Conservation (phyloP, 2,888 invertebrate genomes). For the Nomada flava region DNA sequence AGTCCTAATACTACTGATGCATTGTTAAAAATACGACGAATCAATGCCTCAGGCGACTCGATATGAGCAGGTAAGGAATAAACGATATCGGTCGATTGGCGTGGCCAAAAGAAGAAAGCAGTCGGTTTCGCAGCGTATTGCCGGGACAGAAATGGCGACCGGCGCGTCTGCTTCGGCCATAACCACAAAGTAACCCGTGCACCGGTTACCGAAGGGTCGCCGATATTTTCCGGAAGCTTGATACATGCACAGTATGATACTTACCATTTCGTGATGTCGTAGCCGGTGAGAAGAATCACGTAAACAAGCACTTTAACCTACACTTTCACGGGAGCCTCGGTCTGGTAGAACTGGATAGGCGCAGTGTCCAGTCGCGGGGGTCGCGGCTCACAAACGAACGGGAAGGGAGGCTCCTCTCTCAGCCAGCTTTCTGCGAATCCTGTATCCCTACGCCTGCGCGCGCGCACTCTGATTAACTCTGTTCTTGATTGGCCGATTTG, state of each 20-base stretch:
- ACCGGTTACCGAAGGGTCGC: constrained; percentile 51
- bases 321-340: constrained; percentile 80
- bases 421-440: constrained; percentile 66
- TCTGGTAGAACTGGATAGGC: constrained; percentile 80
- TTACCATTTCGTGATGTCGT: constrained; percentile 81
- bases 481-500: constrained; percentile 55
- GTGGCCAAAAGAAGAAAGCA: constrained; percentile 58
- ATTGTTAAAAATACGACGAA: constrained; percentile 15
- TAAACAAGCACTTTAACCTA: constrained; percentile 81
- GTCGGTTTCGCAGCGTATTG: constrained; percentile 67
- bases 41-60: background rate
- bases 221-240: constrained; percentile 39
- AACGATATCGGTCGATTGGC: constrained; percentile 32
- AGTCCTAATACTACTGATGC: background rate
- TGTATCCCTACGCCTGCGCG: constrained; percentile 78
- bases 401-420: constrained; percentile 82
- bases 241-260: constrained; percentile 68
- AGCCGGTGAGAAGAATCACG: constrained; percentile 76
- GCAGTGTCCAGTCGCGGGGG: constrained; percentile 80
- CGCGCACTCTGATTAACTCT: constrained; percentile 64
- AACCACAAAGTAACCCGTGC: constrained; percentile 77
- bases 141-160: constrained; percentile 81
- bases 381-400: constrained; percentile 80
- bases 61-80: background rate
- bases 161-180: constrained; percentile 81